A percentile compares a stretch with the other conserved stretches of the same genome.
phyloP scores from a whole-genome alignment of 1,140 invertebrate genomes.

The Pomacea maculata region DNA sequence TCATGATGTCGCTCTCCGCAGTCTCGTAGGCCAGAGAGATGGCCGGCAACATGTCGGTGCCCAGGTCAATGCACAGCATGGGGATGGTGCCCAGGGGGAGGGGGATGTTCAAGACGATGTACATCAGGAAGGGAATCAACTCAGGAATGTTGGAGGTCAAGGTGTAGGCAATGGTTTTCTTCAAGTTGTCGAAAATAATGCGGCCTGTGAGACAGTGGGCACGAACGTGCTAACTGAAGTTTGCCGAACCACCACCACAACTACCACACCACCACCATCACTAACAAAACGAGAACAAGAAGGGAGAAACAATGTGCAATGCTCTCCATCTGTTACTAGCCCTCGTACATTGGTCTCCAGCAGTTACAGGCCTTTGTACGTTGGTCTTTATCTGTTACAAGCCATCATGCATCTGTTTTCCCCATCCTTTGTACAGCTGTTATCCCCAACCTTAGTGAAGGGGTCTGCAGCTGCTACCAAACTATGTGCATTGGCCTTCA shows the following conservation, averaged over 20 bases:
- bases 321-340: background rate
- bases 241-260: background rate
- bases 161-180: conserved; percentile 99
- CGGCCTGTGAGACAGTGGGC: conserved; percentile 70
- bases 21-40: conserved; percentile 98
- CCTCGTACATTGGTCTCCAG: background rate
- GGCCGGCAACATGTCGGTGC: conserved; percentile 99
- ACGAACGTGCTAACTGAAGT: background rate
- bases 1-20: conserved; percentile 98
- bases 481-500: too few relatives aligned
- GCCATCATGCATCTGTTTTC: too few relatives aligned
- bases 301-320: background rate
- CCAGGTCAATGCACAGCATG: conserved; percentile 99
- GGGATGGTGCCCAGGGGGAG: conserved; percentile 97
- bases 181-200: conserved; percentile 98
- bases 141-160: conserved; percentile 99
- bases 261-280: background rate
- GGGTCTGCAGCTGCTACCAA: too few relatives aligned
- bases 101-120: conserved; percentile 97
- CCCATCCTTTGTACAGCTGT: too few relatives aligned
- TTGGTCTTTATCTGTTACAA: too few relatives aligned
- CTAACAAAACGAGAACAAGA: background rate
- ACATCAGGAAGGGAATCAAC: conserved; percentile 98
- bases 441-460: too few relatives aligned
- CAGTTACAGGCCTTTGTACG: too few relatives aligned